phyloP scores from a whole-genome alignment of 2,113 vertebrate species.

The Stercorarius parasiticus region DNA sequence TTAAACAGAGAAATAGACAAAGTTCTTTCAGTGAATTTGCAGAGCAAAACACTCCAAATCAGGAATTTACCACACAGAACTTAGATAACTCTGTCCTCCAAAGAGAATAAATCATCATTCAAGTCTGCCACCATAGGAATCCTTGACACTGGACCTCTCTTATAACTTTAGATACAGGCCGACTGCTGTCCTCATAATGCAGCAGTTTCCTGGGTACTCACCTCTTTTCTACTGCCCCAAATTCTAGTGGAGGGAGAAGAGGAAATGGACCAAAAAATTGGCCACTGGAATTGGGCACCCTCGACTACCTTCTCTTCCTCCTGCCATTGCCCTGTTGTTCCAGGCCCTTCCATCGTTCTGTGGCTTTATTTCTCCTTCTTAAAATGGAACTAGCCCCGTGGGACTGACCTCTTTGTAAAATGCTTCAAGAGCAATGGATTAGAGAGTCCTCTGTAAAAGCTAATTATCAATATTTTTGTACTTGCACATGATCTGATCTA shows the following conservation, averaged over 20 bases:
- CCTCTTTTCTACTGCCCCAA: background rate
- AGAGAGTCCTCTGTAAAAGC: background rate
- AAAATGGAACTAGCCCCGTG: background rate
- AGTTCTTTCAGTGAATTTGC: background rate
- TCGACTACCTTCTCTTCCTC: background rate
- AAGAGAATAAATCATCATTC: background rate
- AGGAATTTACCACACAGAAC: background rate
- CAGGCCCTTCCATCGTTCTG: background rate
- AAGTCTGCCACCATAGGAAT: background rate
- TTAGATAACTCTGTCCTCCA: background rate
- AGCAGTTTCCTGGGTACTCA: background rate
- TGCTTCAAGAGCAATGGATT: background rate
- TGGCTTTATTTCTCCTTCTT: background rate
- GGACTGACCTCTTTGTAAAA: background rate
- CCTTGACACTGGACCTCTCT: background rate
- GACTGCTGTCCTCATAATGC: background rate
- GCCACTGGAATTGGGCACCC: background rate
- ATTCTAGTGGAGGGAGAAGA: background rate
- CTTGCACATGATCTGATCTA: background rate
- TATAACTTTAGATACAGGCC: background rate
- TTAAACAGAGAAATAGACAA: background rate
- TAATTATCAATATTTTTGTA: background rate
- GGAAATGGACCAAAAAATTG: background rate
- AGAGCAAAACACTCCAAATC: background rate
- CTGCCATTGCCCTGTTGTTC: background rate